Conservation (phyloP, 2,888 invertebrate species). For the Hydroisotoma schaefferi region DNA sequence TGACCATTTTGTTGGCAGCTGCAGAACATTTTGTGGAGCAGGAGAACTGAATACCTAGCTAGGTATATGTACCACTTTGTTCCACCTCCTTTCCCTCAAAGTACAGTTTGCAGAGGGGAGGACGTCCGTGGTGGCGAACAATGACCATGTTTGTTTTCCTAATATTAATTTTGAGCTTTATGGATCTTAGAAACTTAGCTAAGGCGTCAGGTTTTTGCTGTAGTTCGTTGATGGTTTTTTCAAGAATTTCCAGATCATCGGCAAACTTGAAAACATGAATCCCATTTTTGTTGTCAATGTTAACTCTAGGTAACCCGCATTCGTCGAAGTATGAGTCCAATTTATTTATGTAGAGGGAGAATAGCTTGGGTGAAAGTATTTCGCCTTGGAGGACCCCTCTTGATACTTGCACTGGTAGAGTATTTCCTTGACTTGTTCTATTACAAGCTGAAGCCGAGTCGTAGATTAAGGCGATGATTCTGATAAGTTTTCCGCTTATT, state of each 20-base stretch:
- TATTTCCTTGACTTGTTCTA: too few species aligned
- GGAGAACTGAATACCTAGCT: too few species aligned
- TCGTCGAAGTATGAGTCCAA: background rate
- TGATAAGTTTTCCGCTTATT: too few species aligned
- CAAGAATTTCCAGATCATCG: constrained; percentile 1
- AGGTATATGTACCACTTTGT: too few species aligned
- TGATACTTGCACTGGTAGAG: constrained; percentile 34
- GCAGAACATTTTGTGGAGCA: too few species aligned
- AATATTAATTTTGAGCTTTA: background rate
- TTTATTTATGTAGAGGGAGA: constrained; percentile 2
- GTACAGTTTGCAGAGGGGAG: too few species aligned
- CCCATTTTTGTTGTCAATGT: background rate
- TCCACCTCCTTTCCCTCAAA: too few species aligned
- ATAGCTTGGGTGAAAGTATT: background rate
- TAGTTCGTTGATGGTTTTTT: background rate
- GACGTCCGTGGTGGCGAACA: too few species aligned
- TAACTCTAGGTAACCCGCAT: background rate
- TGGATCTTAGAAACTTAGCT: background rate
- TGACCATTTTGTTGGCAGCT: too few species aligned
- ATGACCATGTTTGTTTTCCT: too few species aligned
- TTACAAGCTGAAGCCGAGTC: too few species aligned
- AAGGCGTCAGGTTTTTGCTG: constrained; percentile 5
- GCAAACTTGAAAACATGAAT: constrained; percentile 10
- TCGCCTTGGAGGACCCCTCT: constrained; percentile 36
- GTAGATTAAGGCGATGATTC: too few species aligned